Conservation (phyloP, 53 echinoderm and acorn worm genomes). For the Antedon mediterranea region DNA sequence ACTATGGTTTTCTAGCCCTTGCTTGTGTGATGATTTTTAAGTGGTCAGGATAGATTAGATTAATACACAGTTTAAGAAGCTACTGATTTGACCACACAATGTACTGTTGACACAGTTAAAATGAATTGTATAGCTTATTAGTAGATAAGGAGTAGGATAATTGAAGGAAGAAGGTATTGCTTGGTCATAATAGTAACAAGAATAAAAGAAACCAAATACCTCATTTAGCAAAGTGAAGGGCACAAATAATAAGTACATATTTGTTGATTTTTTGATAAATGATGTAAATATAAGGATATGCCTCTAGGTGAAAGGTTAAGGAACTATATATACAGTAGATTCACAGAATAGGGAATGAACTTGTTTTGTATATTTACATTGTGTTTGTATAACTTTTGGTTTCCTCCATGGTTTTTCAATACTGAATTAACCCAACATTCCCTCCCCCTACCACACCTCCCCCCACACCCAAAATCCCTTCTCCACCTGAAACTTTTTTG, state of each 20-base stretch:
- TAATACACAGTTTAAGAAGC: background rate
- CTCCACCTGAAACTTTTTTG: too few species aligned
- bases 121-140: background rate
- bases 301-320: background rate
- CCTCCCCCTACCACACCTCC: too few species aligned
- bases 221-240: background rate
- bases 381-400: too few species aligned
- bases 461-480: too few species aligned
- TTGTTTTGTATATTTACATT: too few species aligned
- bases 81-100: background rate
- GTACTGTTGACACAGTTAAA: background rate
- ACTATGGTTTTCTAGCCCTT: background rate
- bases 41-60: background rate
- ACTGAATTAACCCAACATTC: too few species aligned
- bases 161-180: background rate
- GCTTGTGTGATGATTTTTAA: background rate
- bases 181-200: background rate
- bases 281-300: background rate
- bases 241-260: background rate
- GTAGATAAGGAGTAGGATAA: background rate
- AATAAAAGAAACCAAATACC: background rate
- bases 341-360: too few species aligned
- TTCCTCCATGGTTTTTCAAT: too few species aligned
- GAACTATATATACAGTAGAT: background rate
- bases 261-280: background rate